Percentiles rank a stretch among this genome's conserved stretches.
These are phyloP conservation scores for Sciaenops ocellatus DNA, from an alignment of 2,797 vertebrate genomes.

Conservation along the genomic window DNA sequence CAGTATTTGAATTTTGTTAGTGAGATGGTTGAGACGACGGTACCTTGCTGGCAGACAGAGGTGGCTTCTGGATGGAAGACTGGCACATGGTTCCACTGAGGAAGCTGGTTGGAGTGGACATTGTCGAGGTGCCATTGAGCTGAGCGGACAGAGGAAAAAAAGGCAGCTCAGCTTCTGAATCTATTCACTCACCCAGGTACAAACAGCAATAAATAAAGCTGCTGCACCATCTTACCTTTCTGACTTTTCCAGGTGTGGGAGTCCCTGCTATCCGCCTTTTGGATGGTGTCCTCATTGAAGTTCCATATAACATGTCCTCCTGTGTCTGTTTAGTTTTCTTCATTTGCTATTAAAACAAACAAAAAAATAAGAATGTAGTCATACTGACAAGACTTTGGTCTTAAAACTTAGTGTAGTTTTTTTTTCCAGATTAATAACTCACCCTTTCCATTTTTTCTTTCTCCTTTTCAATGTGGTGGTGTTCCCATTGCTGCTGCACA, in stretches of 20 bases:
- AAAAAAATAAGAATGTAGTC: background rate
- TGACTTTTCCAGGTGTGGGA: conserved; percentile 87
- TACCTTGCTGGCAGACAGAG: conserved; percentile 90
- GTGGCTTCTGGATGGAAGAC: conserved; percentile 84
- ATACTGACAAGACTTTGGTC: background rate
- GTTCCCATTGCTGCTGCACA: conserved; percentile 90
- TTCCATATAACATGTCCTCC: conserved; percentile 92
- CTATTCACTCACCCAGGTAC: background rate
- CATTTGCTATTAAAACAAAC: conserved; percentile 86
- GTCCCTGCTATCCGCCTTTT: conserved; percentile 86
- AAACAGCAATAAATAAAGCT: background rate
- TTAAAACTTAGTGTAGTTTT: background rate
- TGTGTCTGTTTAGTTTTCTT: conserved; percentile 93
- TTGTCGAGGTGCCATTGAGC: conserved; percentile 85
- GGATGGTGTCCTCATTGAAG: conserved; percentile 83
- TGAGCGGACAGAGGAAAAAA: conserved; percentile 52
- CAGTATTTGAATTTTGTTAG: too few species aligned
- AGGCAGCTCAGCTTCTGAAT: background rate
- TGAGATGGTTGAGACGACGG: background rate
- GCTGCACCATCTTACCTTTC: conserved; percentile 84
- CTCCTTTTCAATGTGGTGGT: conserved; percentile 90
- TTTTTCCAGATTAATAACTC: conserved; percentile 16
- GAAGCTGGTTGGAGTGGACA: conserved; percentile 87
- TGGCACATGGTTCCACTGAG: conserved; percentile 82
- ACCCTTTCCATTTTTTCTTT: conserved; percentile 93